Conservation (phyloP, 64 coral and sea anemone genomes). For the Acropora yongei region DNA sequence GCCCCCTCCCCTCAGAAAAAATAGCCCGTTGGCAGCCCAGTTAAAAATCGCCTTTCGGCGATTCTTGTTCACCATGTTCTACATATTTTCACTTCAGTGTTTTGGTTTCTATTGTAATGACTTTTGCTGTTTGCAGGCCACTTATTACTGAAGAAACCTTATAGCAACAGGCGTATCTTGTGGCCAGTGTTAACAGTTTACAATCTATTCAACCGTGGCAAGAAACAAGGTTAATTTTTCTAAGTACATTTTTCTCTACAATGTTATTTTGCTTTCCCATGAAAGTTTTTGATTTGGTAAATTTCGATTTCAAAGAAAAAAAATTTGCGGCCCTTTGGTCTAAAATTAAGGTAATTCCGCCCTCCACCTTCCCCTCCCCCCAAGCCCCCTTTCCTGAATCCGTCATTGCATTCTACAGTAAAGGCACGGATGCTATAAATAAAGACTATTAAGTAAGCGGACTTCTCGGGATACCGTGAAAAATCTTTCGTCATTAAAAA, state of each 20-base stretch:
- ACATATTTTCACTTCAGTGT: not conserved
- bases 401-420: not conserved
- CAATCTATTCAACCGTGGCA: not conserved
- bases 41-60: no score
- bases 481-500: not conserved
- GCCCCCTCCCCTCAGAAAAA: no score
- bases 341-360: not conserved
- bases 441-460: not conserved
- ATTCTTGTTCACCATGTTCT: not conserved
- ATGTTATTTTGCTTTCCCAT: not conserved
- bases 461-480: not conserved
- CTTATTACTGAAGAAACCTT: slow-evolving; percentile 1
- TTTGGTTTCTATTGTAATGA: not conserved
- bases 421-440: not conserved
- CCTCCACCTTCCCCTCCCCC: not conserved
- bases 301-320: slow-evolving; percentile 2
- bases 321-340: not conserved
- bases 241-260: not conserved
- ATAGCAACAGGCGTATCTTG: not conserved
- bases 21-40: no score
- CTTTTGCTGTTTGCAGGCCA: slow-evolving; percentile 1
- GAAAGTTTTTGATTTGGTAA: not conserved
- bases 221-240: not conserved
- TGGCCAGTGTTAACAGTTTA: slow-evolving; percentile 1
- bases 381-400: not conserved